Evolutionary conservation across 92 coral and sea anemone species (phyloP).

Genomic region (Diadumene lineata): DNA sequence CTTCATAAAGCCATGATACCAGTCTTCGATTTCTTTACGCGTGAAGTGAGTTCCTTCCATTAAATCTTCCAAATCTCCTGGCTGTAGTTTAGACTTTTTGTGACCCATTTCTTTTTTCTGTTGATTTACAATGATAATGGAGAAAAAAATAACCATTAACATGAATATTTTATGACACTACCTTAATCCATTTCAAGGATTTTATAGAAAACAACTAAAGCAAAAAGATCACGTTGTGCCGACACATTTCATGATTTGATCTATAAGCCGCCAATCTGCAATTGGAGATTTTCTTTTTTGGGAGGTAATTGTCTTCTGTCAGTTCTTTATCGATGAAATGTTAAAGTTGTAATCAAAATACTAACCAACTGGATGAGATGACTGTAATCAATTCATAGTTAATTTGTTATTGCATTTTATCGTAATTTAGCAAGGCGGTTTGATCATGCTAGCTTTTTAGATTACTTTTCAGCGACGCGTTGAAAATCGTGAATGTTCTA

Average conservation of each 20-base stretch:
- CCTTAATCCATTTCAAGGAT: neutral
- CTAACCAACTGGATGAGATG: neutral
- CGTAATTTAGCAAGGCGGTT: neutral
- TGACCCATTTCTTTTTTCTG: slow-evolving; percentile 71
- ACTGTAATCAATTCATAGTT: neutral
- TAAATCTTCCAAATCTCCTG: slow-evolving; percentile 72
- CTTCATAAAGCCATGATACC: slow-evolving; percentile 94
- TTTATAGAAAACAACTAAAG: neutral
- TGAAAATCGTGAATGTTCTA: neutral
- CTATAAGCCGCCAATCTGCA: too few relatives aligned
- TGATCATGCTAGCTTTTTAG: neutral
- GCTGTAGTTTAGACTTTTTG: slow-evolving; percentile 73
- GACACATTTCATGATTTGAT: too few relatives aligned
- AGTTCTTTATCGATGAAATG: neutral
- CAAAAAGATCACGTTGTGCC: neutral
- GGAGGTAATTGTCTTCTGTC: neutral
- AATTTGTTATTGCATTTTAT: neutral
- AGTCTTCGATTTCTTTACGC: slow-evolving; percentile 78
- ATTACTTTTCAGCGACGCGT: neutral
- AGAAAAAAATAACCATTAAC: neutral
- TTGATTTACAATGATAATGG: slow-evolving; percentile 1
- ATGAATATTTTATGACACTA: neutral
- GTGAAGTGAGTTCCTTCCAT: slow-evolving; percentile 77
- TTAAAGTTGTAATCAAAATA: neutral
- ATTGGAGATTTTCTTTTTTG: too few relatives aligned